phyloP scores from a whole-genome alignment of 2,797 vertebrate genomes.

The Cryptoblepharus egeriae region DNA sequence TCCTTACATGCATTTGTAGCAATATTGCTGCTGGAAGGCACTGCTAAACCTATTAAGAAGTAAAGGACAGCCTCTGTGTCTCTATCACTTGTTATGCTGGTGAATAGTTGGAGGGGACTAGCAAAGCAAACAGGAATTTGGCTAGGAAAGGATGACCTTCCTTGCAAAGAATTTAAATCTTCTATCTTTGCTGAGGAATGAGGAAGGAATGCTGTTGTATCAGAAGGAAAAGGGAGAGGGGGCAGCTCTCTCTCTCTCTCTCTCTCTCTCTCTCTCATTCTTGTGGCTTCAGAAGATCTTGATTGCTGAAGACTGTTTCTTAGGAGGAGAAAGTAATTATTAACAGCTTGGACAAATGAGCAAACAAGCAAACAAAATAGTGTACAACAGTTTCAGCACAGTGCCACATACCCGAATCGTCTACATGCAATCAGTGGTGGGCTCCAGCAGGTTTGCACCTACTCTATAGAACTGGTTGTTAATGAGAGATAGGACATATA shows the following conservation, averaged over 20 bases:
- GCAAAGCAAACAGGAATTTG: constrained; percentile 78
- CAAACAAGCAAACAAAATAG: constrained; percentile 52
- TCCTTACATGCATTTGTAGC: constrained; percentile 47
- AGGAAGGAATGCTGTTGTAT: constrained; percentile 74
- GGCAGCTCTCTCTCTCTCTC: neutral
- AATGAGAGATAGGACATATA: no score
- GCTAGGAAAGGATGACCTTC: constrained; percentile 81
- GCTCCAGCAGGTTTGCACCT: no score
- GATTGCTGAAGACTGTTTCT: constrained; percentile 58
- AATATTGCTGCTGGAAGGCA: constrained; percentile 65
- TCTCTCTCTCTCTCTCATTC: constrained; percentile 19
- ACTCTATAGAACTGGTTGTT: no score
- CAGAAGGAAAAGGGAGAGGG: constrained; percentile 66
- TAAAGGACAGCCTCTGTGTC: constrained; percentile 50
- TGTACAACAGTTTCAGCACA: constrained; percentile 60
- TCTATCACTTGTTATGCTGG: constrained; percentile 64
- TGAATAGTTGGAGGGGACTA: constrained; percentile 75
- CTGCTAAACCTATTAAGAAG: constrained; percentile 50
- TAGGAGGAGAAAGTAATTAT: constrained; percentile 62
- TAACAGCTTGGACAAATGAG: constrained; percentile 71
- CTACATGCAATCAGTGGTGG: constrained; percentile 1
- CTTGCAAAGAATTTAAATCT: constrained; percentile 80
- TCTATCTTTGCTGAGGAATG: constrained; percentile 74
- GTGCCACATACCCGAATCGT: constrained; percentile 69
- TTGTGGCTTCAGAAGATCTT: constrained; percentile 47